phyloP scores from a whole-genome alignment of 2,113 vertebrate genomes.

The Orthochromis indermauri region DNA sequence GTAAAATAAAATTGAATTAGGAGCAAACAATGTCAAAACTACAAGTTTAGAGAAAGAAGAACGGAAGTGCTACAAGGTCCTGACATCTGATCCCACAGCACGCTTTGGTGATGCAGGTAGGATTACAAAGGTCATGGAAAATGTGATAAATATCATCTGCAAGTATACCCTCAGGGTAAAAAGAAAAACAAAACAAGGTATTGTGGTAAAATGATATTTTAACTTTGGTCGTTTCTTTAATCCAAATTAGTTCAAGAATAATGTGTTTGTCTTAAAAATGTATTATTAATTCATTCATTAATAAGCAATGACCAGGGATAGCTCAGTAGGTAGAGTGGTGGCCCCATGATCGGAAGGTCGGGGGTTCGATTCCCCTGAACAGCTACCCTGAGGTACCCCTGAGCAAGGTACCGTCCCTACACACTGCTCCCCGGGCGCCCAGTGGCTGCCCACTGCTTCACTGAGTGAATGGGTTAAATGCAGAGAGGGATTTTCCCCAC shows the following conservation, averaged over 20 bases:
- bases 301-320: too few species aligned
- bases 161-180: rapidly evolving
- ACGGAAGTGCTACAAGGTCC: neutral
- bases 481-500: too few species aligned
- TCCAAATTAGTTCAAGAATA: neutral
- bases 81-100: neutral
- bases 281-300: neutral
- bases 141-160: neutral
- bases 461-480: too few species aligned
- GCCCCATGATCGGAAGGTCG: too few species aligned
- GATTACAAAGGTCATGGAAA: neutral
- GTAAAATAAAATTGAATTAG: neutral
- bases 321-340: too few species aligned
- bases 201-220: neutral
- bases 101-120: rapidly evolving
- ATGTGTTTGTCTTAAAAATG: neutral
- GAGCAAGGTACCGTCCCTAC: too few species aligned
- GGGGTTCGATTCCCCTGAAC: too few species aligned
- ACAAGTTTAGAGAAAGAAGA: neutral
- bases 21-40: neutral
- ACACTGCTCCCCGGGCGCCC: too few species aligned
- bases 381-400: too few species aligned
- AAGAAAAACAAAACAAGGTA: neutral
- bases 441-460: too few species aligned
- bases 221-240: rapidly evolving